phyloP scores from a whole-genome alignment of 2,888 invertebrate species.

The Anticlea derivata region DNA sequence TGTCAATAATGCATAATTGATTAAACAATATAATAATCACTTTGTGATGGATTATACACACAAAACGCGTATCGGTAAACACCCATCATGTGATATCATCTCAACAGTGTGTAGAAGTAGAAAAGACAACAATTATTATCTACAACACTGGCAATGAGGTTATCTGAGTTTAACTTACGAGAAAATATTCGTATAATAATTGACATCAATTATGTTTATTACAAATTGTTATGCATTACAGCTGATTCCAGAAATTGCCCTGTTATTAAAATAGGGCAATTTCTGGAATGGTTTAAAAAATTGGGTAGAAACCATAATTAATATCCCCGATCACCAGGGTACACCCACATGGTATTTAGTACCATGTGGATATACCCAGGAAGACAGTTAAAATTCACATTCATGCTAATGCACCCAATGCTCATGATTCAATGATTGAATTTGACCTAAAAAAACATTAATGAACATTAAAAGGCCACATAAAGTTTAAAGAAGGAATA shows the following conservation, averaged over 20 bases:
- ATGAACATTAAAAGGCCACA: not conserved
- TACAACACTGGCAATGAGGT: conserved; percentile 32
- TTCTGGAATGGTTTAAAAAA: too few relatives aligned
- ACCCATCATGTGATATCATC: conserved; percentile 28
- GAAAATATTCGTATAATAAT: conserved; percentile 26
- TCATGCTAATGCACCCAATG: too few relatives aligned
- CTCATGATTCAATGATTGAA: not conserved
- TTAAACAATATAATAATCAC: conserved; percentile 13
- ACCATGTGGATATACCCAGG: too few relatives aligned
- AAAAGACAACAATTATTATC: conserved; percentile 31
- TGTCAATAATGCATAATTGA: not conserved
- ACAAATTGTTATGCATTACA: not conserved
- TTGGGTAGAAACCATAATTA: too few relatives aligned
- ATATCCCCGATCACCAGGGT: too few relatives aligned
- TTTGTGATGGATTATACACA: not conserved
- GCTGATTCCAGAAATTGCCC: too few relatives aligned
- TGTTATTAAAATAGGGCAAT: too few relatives aligned
- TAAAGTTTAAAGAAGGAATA: not conserved
- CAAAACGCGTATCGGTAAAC: conserved; percentile 1
- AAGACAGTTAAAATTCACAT: too few relatives aligned
- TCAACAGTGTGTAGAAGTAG: conserved; percentile 21
- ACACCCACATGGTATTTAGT: too few relatives aligned
- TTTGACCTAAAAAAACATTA: not conserved
- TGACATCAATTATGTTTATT: too few relatives aligned
- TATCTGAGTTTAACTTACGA: conserved; percentile 26